Conservation (phyloP, 2,888 invertebrate genomes). For the Theristus sp. region DNA sequence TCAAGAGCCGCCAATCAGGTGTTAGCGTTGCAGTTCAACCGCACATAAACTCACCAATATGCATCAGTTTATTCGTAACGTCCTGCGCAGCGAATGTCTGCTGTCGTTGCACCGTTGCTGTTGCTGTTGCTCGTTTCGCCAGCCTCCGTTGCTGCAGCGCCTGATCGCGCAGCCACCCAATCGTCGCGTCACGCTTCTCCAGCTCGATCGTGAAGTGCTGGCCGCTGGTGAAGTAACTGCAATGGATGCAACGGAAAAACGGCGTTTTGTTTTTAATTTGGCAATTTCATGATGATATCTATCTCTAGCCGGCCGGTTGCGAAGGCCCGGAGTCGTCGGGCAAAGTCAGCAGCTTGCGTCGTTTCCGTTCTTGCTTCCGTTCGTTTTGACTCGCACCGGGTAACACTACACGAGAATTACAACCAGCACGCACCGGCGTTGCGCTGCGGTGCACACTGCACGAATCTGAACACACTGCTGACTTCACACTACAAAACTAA, state of each 20-base stretch:
- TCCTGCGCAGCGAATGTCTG: neutral
- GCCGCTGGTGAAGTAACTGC: constrained; percentile 1
- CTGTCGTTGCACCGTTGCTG: neutral
- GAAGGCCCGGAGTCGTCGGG: too few relatives aligned
- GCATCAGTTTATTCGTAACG: neutral
- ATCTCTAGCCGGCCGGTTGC: neutral
- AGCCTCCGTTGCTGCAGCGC: neutral
- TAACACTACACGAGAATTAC: too few relatives aligned
- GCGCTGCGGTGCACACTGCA: too few relatives aligned
- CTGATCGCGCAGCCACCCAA: constrained; percentile 25
- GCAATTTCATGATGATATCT: neutral
- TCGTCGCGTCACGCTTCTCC: constrained; percentile 22
- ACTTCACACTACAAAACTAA: too few relatives aligned
- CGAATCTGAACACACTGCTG: too few relatives aligned
- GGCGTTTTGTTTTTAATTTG: neutral
- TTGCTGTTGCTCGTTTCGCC: too few relatives aligned
- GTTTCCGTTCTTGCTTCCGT: too few relatives aligned
- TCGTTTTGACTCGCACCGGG: too few relatives aligned
- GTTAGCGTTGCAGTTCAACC: neutral
- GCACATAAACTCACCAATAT: too few relatives aligned
- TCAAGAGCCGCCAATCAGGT: neutral
- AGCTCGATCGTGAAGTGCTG: constrained; percentile 11
- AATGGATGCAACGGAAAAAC: neutral
- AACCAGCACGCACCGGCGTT: too few relatives aligned
- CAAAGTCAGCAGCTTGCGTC: too few relatives aligned